These are phyloP conservation scores for Capricornis sumatraensis DNA, from an alignment of 2,113 vertebrate species.

Conservation along the genomic window DNA sequence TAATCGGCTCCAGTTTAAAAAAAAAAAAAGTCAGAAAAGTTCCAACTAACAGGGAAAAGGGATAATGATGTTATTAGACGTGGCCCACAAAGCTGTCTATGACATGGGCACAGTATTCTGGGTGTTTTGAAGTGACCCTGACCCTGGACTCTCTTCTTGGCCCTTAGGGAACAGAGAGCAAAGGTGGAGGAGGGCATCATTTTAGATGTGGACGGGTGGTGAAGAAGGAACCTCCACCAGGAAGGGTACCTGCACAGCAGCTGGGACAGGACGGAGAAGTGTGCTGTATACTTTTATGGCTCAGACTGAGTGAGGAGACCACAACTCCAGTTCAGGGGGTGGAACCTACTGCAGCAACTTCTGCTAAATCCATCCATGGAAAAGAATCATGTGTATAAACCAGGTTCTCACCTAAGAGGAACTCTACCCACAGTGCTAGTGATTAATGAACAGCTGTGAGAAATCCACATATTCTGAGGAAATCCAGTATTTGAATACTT, in stretches of 20 bases:
- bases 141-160: background rate
- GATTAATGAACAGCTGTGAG: background rate
- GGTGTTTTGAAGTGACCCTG: background rate
- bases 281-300: accelerated
- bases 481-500: background rate
- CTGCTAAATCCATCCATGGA: too few species aligned
- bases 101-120: accelerated
- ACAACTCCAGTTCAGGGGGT: background rate
- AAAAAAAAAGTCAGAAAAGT: background rate
- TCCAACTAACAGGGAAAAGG: background rate
- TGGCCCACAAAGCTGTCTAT: background rate
- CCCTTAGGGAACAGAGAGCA: too few species aligned
- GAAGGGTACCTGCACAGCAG: accelerated
- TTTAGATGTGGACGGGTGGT: background rate
- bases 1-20: too few species aligned
- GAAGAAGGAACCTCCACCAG: accelerated
- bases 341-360: background rate
- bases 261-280: accelerated
- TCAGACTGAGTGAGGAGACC: background rate
- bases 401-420: background rate
- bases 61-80: too few species aligned
- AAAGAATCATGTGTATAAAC: background rate
- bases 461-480: background rate
- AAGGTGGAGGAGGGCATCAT: background rate
- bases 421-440: background rate